phyloP scores from a whole-genome alignment of 1,140 invertebrate species.

The Cephus cinctus region DNA sequence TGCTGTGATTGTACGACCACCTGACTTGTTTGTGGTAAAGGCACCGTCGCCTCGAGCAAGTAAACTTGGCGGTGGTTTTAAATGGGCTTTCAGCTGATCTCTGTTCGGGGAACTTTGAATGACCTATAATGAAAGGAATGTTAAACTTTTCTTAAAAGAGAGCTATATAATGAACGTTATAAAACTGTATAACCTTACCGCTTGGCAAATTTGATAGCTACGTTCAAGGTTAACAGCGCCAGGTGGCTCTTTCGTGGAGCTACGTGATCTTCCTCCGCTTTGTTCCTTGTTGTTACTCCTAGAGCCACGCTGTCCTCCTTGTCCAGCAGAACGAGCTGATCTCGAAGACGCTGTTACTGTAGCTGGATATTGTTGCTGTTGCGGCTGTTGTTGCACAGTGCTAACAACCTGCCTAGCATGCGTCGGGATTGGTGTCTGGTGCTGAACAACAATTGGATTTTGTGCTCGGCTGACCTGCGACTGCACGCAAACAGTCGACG shows the following conservation, averaged over 20 bases:
- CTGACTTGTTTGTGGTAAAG: slow-evolving; percentile 46
- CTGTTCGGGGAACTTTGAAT: slow-evolving; percentile 90
- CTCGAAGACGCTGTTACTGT: slow-evolving; percentile 56
- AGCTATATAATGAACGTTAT: too few relatives aligned
- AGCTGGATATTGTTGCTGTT: slow-evolving; percentile 32
- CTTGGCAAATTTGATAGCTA: slow-evolving; percentile 95
- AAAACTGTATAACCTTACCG: slow-evolving; percentile 57
- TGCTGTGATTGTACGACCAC: slow-evolving; percentile 48
- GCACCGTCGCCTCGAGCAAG: slow-evolving; percentile 56
- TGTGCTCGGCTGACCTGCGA: slow-evolving; percentile 35
- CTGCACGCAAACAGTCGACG: slow-evolving; percentile 30
- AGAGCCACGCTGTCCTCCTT: slow-evolving; percentile 50
- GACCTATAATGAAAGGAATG: slow-evolving; percentile 32
- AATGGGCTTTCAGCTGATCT: slow-evolving; percentile 80
- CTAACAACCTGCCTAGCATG: slow-evolving; percentile 45
- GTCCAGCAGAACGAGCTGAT: slow-evolving; percentile 54
- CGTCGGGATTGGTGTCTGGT: slow-evolving; percentile 30
- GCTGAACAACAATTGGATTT: slow-evolving; percentile 46
- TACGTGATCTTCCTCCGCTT: slow-evolving; percentile 51
- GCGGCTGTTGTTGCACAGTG: slow-evolving; percentile 37
- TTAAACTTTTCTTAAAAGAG: too few relatives aligned
- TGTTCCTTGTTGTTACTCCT: slow-evolving; percentile 49
- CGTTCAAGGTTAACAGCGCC: slow-evolving; percentile 88
- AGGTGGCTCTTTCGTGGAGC: slow-evolving; percentile 73
- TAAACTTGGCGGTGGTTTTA: slow-evolving; percentile 78